phyloP scores from a whole-genome alignment of 2,113 vertebrate species.

The Strix uralensis region DNA sequence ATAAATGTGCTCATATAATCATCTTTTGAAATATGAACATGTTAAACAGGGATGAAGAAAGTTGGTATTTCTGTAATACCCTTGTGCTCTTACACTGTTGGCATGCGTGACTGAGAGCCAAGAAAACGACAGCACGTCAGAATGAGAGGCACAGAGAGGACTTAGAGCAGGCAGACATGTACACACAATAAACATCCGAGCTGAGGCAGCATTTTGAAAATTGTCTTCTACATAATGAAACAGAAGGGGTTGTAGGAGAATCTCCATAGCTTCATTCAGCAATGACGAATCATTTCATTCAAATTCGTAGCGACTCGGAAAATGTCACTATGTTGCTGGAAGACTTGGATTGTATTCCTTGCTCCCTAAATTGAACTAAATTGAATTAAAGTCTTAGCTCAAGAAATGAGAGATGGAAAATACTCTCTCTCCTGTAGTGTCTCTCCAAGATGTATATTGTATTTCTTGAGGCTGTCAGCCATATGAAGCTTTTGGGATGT shows the following conservation, averaged over 20 bases:
- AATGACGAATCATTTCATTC: neutral
- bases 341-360: neutral
- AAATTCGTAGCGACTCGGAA: neutral
- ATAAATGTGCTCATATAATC: neutral
- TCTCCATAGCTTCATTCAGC: neutral
- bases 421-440: neutral
- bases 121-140: neutral
- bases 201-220: slow-evolving; percentile 34
- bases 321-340: neutral
- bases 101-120: neutral
- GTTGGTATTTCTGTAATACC: neutral
- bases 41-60: neutral
- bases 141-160: neutral
- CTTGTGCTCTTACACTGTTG: neutral
- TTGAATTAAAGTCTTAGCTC: neutral
- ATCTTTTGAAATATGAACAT: neutral
- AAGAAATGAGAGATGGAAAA: neutral
- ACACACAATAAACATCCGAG: neutral
- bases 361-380: neutral
- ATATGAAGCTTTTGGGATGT: neutral
- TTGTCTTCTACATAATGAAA: neutral
- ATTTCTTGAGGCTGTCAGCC: neutral
- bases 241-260: neutral
- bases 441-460: neutral
- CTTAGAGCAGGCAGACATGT: neutral